Percentiles rank a stretch among this genome's conserved stretches.
phyloP scores from a whole-genome alignment of 2,113 vertebrate genomes.

The Grammomys dolichurus region DNA sequence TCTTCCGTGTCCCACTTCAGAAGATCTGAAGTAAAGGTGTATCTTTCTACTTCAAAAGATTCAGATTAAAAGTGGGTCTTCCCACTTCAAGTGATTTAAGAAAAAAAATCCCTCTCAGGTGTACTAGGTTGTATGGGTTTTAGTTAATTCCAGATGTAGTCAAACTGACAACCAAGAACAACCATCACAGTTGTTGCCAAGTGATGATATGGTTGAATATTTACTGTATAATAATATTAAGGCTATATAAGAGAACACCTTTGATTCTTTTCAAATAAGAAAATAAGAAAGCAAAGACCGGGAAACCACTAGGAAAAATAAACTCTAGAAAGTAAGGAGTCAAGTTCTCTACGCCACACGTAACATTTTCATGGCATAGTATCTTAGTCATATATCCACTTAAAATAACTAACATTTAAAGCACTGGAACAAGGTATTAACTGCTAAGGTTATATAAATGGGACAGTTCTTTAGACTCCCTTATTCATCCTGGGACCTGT shows the following conservation, averaged over 20 bases:
- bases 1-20: background rate
- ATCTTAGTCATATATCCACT: background rate
- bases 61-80: background rate
- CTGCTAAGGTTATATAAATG: background rate
- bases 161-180: background rate
- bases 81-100: background rate
- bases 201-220: background rate
- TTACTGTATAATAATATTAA: background rate
- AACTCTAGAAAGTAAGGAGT: background rate
- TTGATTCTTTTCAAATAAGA: background rate
- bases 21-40: background rate
- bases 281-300: background rate
- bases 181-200: background rate
- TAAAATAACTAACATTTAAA: background rate
- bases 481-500: background rate
- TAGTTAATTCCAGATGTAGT: background rate
- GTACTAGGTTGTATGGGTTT: background rate
- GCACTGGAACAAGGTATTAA: background rate
- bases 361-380: background rate
- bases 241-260: background rate
- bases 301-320: constrained; percentile 13
- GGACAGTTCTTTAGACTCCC: background rate
- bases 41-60: background rate
- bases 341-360: constrained; percentile 8
- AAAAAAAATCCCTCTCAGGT: background rate